Conservation (phyloP, 2,113 vertebrate genomes). For the Heptranchias perlo region DNA sequence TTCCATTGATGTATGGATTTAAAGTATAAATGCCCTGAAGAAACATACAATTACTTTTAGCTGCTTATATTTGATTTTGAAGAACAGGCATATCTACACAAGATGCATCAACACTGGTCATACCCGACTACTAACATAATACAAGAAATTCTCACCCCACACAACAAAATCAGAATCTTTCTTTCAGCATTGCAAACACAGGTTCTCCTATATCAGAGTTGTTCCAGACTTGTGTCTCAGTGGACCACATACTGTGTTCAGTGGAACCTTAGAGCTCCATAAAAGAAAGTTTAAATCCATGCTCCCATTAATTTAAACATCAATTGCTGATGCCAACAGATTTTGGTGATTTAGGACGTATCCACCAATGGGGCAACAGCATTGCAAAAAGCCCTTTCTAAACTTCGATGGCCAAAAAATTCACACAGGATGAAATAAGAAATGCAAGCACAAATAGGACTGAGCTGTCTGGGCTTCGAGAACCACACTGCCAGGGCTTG, state of each 20-base stretch:
- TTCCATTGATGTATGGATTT: constrained; percentile 86
- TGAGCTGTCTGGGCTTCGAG: neutral
- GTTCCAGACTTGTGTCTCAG: neutral
- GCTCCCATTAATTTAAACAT: neutral
- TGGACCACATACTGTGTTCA: neutral
- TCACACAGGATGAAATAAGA: neutral
- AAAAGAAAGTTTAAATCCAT: neutral
- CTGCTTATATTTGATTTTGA: neutral
- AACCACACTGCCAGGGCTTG: neutral
- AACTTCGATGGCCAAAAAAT: neutral
- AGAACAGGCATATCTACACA: neutral
- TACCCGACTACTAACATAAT: neutral
- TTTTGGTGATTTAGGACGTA: neutral
- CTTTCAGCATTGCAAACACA: neutral
- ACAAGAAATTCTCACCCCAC: neutral
- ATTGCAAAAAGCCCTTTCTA: neutral
- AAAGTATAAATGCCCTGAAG: constrained; percentile 87
- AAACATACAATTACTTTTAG: constrained; percentile 38
- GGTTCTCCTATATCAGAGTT: neutral
- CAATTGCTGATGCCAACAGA: neutral
- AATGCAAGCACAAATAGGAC: neutral
- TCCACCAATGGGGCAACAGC: neutral
- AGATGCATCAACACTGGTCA: neutral
- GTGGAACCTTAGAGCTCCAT: neutral
- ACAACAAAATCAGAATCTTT: neutral